Evolutionary conservation across 1,140 invertebrate species (phyloP), one percentile per base, ranked within the genome.

Genomic region (Drosophila rufa): DNA sequence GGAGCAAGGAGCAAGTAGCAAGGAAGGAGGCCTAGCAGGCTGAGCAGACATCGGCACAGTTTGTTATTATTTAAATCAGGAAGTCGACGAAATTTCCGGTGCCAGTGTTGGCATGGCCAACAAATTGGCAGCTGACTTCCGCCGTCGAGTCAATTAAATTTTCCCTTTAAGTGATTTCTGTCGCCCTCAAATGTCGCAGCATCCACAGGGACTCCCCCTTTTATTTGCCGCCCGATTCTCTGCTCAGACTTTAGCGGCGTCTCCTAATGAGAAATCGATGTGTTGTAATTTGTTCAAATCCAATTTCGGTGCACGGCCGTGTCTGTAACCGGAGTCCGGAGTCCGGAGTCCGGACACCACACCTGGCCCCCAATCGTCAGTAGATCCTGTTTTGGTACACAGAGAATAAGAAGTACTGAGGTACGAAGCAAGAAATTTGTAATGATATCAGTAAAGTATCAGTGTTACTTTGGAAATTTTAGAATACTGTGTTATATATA

Each of bases 21-120:
- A 2, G 45, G 57, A 42, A 40, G 5, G n/a, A 17, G 17, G 40
- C 48, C 46, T 22, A 60, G 60, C 58, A 36, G 22, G 65, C 11
- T 27, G 50, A 51, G 70, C 76, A 79, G 76, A 79, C 76, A 61
- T 80, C 43, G 73, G 79, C 79, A 77, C 82, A 90, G 81, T 90
- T 89, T 89, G 84, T 91, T 91, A 84, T 91, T 91, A 91, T 91
- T 91, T 91, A 84, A 91, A 91, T 91, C 89, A 91, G 89, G 89
- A 91, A 91, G 89, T 89, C 86, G 89, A 91, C 80, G 89, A 89
- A 91, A 91, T 91, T 91, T 91, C 87, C 87, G 65, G 67, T 55
- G 80, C 65, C 77, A 68, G 60, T 73, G 27, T 56, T 55, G 66
- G 67, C 79, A 91, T 82, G 79, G 84, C 74, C 84, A 84, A 89